A percentile compares a stretch with the other conserved stretches of the same genome.
Conservation (phyloP, 2,797 vertebrate genomes). For the Anas bernieri region DNA sequence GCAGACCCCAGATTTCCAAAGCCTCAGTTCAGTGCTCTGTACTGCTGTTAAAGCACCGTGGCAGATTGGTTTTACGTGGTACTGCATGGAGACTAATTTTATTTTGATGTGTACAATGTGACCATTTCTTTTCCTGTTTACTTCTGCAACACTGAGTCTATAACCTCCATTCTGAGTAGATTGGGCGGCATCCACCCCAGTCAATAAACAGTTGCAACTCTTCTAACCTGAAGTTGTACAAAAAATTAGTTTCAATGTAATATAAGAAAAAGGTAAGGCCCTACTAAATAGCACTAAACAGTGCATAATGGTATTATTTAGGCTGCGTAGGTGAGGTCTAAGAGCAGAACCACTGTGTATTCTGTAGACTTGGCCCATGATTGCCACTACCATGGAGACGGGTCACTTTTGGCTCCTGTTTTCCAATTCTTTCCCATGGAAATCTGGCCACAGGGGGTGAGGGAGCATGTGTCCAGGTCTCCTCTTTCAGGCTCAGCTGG, state of each 20-base stretch:
- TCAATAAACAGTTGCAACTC: neutral
- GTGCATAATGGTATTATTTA: neutral
- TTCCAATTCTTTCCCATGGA: neutral
- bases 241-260: neutral
- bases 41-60: neutral
- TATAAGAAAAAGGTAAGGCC: neutral
- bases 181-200: neutral
- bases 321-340: neutral
- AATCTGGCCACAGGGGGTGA: neutral
- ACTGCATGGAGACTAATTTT: neutral
- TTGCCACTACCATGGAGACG: rapidly evolving
- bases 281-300: neutral
- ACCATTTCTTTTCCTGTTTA: neutral
- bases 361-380: neutral
- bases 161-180: neutral
- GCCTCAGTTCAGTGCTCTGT: no score
- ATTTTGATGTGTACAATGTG: no score
- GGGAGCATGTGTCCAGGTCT: neutral
- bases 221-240: rapidly evolving
- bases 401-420: neutral
- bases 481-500: neutral
- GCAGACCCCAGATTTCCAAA: neutral
- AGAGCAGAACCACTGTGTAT: neutral
- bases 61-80: neutral
- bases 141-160: neutral